phyloP scores from a whole-genome alignment of 1,140 invertebrate genomes.

The Chironomus striatipennis region DNA sequence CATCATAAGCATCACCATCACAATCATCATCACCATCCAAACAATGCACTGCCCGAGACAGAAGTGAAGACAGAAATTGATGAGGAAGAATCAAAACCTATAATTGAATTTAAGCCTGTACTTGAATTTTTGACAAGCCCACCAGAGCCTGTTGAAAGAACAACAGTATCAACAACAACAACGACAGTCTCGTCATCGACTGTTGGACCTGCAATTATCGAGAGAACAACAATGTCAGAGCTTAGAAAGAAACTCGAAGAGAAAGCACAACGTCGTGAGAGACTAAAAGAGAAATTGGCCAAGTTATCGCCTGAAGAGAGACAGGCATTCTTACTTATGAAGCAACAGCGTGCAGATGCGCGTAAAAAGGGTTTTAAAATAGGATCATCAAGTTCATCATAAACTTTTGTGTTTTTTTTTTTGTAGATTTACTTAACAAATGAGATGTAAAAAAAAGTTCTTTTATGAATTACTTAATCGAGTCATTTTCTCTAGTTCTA shows the following conservation, averaged over 20 bases:
- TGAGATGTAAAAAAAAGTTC: background rate
- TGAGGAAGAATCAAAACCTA: background rate
- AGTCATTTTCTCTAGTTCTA: background rate
- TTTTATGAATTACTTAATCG: constrained; percentile 14
- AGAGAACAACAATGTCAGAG: background rate
- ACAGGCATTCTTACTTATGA: constrained; percentile 11
- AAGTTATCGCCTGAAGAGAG: background rate
- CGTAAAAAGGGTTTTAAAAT: background rate
- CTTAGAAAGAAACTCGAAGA: background rate
- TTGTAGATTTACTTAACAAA: background rate
- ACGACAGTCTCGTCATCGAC: background rate
- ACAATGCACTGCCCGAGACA: background rate
- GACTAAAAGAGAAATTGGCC: constrained; percentile 4
- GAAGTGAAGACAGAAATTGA: background rate
- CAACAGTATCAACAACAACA: background rate
- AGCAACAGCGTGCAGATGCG: background rate
- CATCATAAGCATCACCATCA: constrained; percentile 3
- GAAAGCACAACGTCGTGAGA: constrained; percentile 9
- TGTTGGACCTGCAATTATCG: background rate
- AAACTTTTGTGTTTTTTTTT: background rate
- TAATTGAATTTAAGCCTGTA: background rate
- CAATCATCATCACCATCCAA: background rate
- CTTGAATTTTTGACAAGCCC: background rate
- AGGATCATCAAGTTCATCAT: background rate
- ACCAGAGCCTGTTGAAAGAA: background rate